These are phyloP conservation scores for Actinernus sp. DNA, from an alignment of 92 coral and sea anemone species.

Conservation along the genomic window DNA sequence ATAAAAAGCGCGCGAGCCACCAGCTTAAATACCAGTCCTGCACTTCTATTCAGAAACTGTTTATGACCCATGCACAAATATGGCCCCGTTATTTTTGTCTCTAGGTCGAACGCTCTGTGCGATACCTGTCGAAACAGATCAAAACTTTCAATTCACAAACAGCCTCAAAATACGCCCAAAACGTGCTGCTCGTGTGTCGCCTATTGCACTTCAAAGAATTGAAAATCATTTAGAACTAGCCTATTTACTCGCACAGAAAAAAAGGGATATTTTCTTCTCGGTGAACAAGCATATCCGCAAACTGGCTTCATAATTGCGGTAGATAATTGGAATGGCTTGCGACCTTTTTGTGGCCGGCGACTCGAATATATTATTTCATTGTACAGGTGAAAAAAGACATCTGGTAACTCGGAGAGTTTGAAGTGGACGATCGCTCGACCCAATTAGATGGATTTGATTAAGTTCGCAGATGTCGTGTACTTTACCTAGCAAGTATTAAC, in stretches of 20 bases:
- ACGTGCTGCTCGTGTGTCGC: background rate
- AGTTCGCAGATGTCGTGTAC: background rate
- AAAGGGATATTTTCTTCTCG: no score
- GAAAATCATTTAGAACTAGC: no score
- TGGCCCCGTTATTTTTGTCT: no score
- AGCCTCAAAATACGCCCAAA: slow-evolving; percentile 4
- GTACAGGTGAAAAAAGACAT: slow-evolving; percentile 56
- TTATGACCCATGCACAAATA: no score
- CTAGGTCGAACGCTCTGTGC: no score
- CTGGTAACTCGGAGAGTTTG: slow-evolving; percentile 29
- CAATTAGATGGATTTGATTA: slow-evolving; percentile 43
- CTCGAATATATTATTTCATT: slow-evolving; percentile 48
- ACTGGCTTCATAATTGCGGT: slow-evolving; percentile 53
- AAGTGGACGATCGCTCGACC: slow-evolving; percentile 10
- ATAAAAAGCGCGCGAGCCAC: no score
- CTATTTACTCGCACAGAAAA: no score
- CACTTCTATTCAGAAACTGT: no score
- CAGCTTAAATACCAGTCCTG: no score
- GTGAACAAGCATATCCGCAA: slow-evolving; percentile 16
- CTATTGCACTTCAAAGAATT: no score
- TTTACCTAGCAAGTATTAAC: background rate
- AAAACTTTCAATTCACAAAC: no score
- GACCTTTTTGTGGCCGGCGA: slow-evolving; percentile 36
- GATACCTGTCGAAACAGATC: no score
- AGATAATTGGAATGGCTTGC: slow-evolving; percentile 65